Evolutionary conservation across 2,797 vertebrate species (phyloP).

Genomic region (Odontamblyopus lacepedii): DNA sequence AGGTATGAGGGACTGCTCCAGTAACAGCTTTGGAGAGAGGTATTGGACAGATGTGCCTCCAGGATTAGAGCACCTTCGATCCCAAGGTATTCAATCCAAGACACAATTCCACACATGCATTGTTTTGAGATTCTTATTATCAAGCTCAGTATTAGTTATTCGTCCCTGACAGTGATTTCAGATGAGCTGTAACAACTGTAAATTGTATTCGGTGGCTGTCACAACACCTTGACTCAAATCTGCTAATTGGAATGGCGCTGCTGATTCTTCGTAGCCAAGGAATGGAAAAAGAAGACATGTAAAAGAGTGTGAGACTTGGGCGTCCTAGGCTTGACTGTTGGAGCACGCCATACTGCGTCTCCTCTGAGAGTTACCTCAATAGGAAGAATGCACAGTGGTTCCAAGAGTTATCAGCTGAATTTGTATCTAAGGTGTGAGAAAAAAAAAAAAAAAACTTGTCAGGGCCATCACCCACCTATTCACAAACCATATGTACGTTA

Average conservation of each 20-base stretch:
- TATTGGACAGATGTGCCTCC: slow-evolving; percentile 48
- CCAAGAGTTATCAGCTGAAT: slow-evolving; percentile 51
- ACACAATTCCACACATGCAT: slow-evolving; percentile 35
- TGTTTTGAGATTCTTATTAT: slow-evolving; percentile 52
- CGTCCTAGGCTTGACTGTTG: slow-evolving; percentile 64
- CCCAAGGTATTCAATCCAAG: slow-evolving; percentile 40
- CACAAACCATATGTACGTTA: slow-evolving; percentile 49
- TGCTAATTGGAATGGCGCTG: slow-evolving; percentile 70
- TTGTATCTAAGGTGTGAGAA: slow-evolving; percentile 60
- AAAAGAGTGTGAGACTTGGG: slow-evolving; percentile 62
- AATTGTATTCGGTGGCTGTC: slow-evolving; percentile 68
- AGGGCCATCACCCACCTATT: slow-evolving; percentile 62
- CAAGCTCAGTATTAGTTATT: slow-evolving; percentile 47
- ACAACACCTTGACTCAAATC: slow-evolving; percentile 67
- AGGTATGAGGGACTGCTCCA: slow-evolving; percentile 48
- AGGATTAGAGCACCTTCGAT: slow-evolving; percentile 63
- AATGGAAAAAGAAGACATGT: slow-evolving; percentile 36
- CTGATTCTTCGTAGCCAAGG: slow-evolving; percentile 59
- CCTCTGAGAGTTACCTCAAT: slow-evolving; percentile 68
- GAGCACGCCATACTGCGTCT: slow-evolving; percentile 52
- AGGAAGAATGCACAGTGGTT: slow-evolving; percentile 68
- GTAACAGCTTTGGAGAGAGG: slow-evolving; percentile 43
- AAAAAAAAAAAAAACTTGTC: slow-evolving; percentile 55
- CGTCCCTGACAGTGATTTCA: slow-evolving; percentile 46
- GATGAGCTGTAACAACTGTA: slow-evolving; percentile 63